Percentiles rank a stretch among this genome's conserved stretches.
phyloP scores from a whole-genome alignment of 1,140 invertebrate species.

The Macrobrachium nipponense region DNA sequence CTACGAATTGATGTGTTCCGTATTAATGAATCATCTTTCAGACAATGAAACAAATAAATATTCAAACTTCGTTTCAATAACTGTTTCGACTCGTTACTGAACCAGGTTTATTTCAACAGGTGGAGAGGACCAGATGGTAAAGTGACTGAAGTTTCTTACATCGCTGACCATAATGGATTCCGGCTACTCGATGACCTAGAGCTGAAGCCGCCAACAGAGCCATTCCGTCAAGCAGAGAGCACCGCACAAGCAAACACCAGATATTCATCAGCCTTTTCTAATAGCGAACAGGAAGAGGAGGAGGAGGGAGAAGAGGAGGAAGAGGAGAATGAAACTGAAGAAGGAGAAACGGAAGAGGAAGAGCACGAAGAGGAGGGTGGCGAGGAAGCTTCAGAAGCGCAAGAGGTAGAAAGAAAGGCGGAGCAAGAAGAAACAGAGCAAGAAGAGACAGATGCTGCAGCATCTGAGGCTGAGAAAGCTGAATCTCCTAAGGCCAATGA shows the following conservation, averaged over 20 bases:
- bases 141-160: constrained; percentile 27
- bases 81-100: too few relatives aligned
- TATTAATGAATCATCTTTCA: too few relatives aligned
- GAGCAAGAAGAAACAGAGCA: neutral
- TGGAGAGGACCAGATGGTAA: constrained; percentile 38
- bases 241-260: neutral
- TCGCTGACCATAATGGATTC: constrained; percentile 44
- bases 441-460: neutral
- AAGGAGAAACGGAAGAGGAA: neutral
- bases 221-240: neutral
- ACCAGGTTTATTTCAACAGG: neutral
- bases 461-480: neutral
- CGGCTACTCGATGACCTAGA: constrained; percentile 25
- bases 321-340: neutral
- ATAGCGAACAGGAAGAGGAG: neutral
- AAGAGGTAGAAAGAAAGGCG: neutral
- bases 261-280: too few relatives aligned
- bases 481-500: neutral
- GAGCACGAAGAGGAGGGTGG: neutral
- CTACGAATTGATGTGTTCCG: too few relatives aligned
- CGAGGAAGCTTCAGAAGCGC: too few relatives aligned
- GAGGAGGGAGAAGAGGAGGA: neutral
- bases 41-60: too few relatives aligned
- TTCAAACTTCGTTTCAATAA: too few relatives aligned
- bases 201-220: neutral